These are phyloP conservation scores for Microcebus griseorufus DNA, from an alignment of 2,113 vertebrate species.

Conservation along the genomic window DNA sequence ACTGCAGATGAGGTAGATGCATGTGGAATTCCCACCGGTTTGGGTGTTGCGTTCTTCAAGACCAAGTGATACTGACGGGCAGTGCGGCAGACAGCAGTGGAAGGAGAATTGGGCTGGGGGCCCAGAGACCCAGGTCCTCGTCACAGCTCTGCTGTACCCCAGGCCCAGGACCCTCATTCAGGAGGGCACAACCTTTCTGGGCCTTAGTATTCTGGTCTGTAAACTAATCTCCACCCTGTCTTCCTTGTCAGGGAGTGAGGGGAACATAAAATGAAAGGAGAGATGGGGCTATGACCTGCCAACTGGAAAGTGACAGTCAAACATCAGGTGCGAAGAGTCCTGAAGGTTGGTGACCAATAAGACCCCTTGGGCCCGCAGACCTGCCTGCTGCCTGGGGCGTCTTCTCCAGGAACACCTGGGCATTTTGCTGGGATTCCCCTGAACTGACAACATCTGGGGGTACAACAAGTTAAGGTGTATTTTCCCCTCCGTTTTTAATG, in stretches of 20 bases:
- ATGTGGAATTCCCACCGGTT: not conserved
- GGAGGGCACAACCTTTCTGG: not conserved
- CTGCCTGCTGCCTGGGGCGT: not conserved
- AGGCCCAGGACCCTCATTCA: rapidly evolving
- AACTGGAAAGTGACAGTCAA: not conserved
- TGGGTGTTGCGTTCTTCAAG: not conserved
- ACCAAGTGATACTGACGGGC: not conserved
- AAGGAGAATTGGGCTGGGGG: not conserved
- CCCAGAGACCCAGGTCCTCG: not conserved
- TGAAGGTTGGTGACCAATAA: not conserved
- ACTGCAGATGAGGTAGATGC: not conserved
- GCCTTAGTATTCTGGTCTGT: not conserved
- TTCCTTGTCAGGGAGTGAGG: not conserved
- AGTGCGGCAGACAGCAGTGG: not conserved
- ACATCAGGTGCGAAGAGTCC: not conserved
- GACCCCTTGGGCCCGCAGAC: too few relatives aligned
- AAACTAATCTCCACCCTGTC: not conserved
- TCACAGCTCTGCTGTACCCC: not conserved
- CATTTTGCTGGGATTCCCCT: not conserved
- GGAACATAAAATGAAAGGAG: not conserved
- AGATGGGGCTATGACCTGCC: not conserved
- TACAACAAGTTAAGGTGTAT: not conserved
- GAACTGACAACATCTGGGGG: not conserved
- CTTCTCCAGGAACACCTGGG: too few relatives aligned
- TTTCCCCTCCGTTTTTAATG: not conserved